These are phyloP conservation scores for Oreochromis grahami DNA, from an alignment of 2,797 vertebrate species.

Conservation along the genomic window DNA sequence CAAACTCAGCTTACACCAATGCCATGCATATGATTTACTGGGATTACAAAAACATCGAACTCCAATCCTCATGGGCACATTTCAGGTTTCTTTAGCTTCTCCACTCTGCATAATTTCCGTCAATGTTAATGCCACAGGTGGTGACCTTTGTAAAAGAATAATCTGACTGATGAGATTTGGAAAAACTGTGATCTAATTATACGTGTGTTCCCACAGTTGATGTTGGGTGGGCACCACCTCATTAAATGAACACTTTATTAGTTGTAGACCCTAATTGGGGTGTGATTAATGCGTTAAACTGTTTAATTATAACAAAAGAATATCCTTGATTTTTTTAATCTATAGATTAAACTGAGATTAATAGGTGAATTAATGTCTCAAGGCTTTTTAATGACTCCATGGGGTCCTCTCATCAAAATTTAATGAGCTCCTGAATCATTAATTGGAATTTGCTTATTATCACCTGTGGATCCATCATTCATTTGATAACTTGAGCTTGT, in stretches of 20 bases:
- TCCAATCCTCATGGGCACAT: background rate
- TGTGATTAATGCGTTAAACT: constrained; percentile 53
- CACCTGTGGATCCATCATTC: constrained; percentile 68
- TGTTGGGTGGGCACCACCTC: constrained; percentile 4
- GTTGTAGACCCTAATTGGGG: constrained; percentile 39
- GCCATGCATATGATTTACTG: background rate
- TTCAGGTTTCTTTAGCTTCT: background rate
- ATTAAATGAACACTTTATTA: constrained; percentile 25
- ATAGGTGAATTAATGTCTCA: constrained; percentile 53
- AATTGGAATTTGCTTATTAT: constrained; percentile 69
- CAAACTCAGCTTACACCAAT: background rate
- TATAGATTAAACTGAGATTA: constrained; percentile 55
- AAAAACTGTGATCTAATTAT: constrained; percentile 25
- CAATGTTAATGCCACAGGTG: background rate
- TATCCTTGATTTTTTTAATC: constrained; percentile 48
- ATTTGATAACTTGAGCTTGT: constrained; percentile 27
- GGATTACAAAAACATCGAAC: background rate
- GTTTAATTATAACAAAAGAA: constrained; percentile 48
- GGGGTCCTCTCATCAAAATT: constrained; percentile 55
- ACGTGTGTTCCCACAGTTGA: background rate
- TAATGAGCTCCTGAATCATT: constrained; percentile 71
- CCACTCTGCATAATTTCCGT: background rate
- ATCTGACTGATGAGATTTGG: background rate
- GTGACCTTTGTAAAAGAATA: constrained; percentile 8
- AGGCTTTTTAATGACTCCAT: constrained; percentile 52